phyloP scores from a whole-genome alignment of 2,797 vertebrate species.

The Fringilla coelebs region DNA sequence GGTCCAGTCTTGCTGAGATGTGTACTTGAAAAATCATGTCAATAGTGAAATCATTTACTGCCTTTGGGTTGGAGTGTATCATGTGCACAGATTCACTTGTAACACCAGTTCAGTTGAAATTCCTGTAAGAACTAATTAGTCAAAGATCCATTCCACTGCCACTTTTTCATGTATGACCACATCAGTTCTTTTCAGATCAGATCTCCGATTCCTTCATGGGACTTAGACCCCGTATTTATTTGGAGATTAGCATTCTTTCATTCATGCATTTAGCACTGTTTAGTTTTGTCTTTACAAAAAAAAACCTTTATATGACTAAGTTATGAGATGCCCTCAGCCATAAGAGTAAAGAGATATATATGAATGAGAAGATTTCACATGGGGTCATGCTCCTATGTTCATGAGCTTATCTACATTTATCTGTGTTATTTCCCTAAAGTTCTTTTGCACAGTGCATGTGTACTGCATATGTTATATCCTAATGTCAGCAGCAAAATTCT shows the following conservation, averaged over 20 bases:
- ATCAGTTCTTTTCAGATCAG: not conserved
- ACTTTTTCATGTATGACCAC: not conserved
- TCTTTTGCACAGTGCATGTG: not conserved
- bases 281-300: not conserved
- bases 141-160: not conserved
- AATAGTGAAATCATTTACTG: not conserved
- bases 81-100: not conserved
- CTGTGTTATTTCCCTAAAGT: not conserved
- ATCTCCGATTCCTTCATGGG: not conserved
- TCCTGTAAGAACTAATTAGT: not conserved
- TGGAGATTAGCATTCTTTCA: not conserved
- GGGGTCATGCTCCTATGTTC: not conserved
- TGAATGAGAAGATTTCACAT: not conserved
- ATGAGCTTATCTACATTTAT: not conserved
- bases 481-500: not conserved
- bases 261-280: not conserved
- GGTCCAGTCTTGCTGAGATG: not conserved
- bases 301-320: not conserved
- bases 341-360: not conserved
- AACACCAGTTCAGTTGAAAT: not conserved
- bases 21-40: not conserved
- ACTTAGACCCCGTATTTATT: not conserved
- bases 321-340: not conserved
- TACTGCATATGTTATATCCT: not conserved
- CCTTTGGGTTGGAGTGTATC: not conserved